These are phyloP conservation scores for Thera britannica DNA, from an alignment of 2,888 invertebrate genomes.

Conservation along the genomic window DNA sequence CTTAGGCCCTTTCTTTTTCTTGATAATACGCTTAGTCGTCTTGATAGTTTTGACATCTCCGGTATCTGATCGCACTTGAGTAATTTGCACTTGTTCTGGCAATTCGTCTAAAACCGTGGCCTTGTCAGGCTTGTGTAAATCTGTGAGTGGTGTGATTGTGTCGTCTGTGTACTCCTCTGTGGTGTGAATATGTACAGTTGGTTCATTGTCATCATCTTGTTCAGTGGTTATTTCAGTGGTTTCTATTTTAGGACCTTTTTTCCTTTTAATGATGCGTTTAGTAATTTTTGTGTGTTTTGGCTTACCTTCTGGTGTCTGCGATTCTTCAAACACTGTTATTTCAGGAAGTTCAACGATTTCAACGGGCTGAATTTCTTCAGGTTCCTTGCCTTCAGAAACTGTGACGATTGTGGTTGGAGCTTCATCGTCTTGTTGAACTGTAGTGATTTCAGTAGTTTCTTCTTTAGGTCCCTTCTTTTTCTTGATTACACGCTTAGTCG, in stretches of 20 bases:
- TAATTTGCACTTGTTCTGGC: slow-evolving; percentile 39
- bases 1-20: slow-evolving; percentile 19
- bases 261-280: slow-evolving; percentile 41
- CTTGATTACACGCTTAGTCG: background rate
- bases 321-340: slow-evolving; percentile 19
- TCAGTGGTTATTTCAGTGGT: slow-evolving; percentile 34
- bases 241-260: slow-evolving; percentile 49
- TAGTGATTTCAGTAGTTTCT: slow-evolving; percentile 46
- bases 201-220: slow-evolving; percentile 29
- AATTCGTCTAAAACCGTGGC: slow-evolving; percentile 50
- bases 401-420: slow-evolving; percentile 44
- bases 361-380: slow-evolving; percentile 12
- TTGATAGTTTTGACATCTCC: slow-evolving; percentile 47
- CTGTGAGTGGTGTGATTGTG: slow-evolving; percentile 34
- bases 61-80: slow-evolving; percentile 52
- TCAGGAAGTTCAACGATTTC: slow-evolving; percentile 27
- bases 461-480: slow-evolving; percentile 39
- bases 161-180: slow-evolving; percentile 41
- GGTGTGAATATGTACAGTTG: slow-evolving; percentile 23
- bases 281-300: slow-evolving; percentile 45
- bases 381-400: slow-evolving; percentile 33
- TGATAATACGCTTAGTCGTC: slow-evolving; percentile 21
- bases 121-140: slow-evolving; percentile 60
- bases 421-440: slow-evolving; percentile 48
- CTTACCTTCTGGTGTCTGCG: slow-evolving; percentile 41